Conservation (phyloP, 2,797 vertebrate species). For the Podarcis lilfordi region DNA sequence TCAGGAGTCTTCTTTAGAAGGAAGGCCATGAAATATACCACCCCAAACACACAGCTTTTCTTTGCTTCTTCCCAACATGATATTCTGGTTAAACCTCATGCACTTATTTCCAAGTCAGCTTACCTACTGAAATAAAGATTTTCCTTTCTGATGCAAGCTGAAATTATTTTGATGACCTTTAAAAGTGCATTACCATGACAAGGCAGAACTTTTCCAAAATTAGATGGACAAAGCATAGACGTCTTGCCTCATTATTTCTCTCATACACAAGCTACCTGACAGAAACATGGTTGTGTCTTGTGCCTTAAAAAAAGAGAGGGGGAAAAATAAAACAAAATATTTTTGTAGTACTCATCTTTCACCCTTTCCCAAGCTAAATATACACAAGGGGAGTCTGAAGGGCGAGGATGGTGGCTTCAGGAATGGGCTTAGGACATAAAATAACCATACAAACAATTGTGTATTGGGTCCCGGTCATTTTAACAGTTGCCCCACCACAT, state of each 20-base stretch:
- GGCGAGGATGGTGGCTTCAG: not conserved
- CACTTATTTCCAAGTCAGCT: not conserved
- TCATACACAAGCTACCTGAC: not conserved
- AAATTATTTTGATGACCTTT: not conserved
- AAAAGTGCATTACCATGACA: not conserved
- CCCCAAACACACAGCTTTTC: not conserved
- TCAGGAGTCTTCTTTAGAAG: not conserved
- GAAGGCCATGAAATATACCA: not conserved
- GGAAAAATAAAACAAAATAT: too few species aligned
- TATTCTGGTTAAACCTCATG: not conserved
- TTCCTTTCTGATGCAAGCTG: not conserved
- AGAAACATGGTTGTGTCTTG: not conserved
- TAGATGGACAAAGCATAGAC: not conserved
- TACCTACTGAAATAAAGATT: not conserved
- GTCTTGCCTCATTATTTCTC: not conserved
- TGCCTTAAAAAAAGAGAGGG: too few species aligned
- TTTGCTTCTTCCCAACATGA: not conserved
- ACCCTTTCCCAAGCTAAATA: not conserved
- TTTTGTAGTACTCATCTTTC: too few species aligned
- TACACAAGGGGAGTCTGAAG: not conserved
- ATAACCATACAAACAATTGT: too few species aligned
- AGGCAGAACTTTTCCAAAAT: not conserved
- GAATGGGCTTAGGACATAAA: too few species aligned
- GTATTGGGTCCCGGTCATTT: too few species aligned
- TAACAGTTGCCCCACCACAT: too few species aligned